Evolutionary conservation across 2,797 vertebrate species (phyloP).

Genomic region (Pelochelys cantorii): DNA sequence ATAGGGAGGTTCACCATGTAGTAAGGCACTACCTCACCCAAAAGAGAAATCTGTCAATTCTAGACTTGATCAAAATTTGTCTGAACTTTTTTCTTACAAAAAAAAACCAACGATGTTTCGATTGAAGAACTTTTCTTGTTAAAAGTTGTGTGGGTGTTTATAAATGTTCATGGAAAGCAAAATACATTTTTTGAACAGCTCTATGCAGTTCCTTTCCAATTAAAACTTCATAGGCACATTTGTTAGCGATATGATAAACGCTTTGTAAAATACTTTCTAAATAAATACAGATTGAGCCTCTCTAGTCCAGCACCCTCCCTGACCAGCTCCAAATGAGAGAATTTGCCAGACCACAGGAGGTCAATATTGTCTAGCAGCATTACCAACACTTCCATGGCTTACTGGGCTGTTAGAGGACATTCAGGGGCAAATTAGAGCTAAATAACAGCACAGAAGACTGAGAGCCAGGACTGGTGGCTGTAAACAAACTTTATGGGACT

Average conservation of each 20-base stretch:
- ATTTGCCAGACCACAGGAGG: too few relatives aligned
- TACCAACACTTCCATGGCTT: too few relatives aligned
- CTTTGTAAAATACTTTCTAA: neutral
- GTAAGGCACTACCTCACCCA: neutral
- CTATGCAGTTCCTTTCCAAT: neutral
- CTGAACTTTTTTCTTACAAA: neutral
- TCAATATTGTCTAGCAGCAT: too few relatives aligned
- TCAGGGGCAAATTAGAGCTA: too few relatives aligned
- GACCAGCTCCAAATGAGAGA: too few relatives aligned
- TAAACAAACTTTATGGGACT: too few relatives aligned
- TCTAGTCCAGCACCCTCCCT: too few relatives aligned
- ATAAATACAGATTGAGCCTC: neutral
- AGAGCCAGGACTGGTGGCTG: too few relatives aligned
- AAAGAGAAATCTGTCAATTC: neutral
- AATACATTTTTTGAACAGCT: neutral
- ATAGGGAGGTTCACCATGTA: neutral
- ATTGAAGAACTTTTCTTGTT: neutral
- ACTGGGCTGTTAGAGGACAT: too few relatives aligned
- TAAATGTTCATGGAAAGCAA: neutral
- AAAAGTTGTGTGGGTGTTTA: neutral
- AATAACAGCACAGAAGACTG: too few relatives aligned
- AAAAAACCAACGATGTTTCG: neutral
- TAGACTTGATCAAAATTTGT: neutral
- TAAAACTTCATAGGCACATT: neutral
- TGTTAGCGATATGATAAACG: neutral